Conservation (phyloP, 1,140 invertebrate genomes). For the Ctenoplectra terminalis region DNA sequence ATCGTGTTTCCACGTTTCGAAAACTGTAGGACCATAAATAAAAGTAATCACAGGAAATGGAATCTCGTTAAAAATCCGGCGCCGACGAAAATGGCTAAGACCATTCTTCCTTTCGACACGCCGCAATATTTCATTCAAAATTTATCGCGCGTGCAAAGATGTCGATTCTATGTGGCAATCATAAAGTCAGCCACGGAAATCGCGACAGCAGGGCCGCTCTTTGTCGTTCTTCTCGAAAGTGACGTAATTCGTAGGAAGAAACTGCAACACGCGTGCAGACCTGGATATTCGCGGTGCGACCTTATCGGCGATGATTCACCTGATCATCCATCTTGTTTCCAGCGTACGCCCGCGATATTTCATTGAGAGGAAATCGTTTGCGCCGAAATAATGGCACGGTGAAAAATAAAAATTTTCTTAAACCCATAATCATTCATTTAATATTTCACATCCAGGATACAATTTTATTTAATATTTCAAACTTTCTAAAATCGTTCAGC, state of each 20-base stretch:
- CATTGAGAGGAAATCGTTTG: conserved; percentile 14
- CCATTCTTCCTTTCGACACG: conserved; percentile 5
- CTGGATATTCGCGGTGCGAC: conserved; percentile 43
- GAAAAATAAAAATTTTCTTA: background rate
- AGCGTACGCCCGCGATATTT: conserved; percentile 35
- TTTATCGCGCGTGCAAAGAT: background rate
- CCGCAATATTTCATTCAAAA: background rate
- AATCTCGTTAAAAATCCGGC: conserved; percentile 5
- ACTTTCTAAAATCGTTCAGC: too few species aligned
- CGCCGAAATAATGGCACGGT: background rate
- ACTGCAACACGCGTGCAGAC: conserved; percentile 23
- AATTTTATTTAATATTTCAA: too few species aligned
- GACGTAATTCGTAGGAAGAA: conserved; percentile 56
- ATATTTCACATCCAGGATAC: too few species aligned
- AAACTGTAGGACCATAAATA: background rate
- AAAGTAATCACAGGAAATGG: background rate
- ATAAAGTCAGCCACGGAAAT: conserved; percentile 39
- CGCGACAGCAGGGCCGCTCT: conserved; percentile 15
- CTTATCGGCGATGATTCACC: conserved; percentile 61
- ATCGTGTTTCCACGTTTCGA: background rate
- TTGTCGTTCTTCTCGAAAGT: conserved; percentile 44
- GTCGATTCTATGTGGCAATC: conserved; percentile 42
- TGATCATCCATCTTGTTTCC: conserved; percentile 40
- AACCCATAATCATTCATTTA: background rate
- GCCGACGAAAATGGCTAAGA: conserved; percentile 1